Evolutionary conservation across 64 coral and sea anemone species (phyloP), one percentile per base, ranked within the genome.

Genomic region (Pocillopora verrucosa): DNA sequence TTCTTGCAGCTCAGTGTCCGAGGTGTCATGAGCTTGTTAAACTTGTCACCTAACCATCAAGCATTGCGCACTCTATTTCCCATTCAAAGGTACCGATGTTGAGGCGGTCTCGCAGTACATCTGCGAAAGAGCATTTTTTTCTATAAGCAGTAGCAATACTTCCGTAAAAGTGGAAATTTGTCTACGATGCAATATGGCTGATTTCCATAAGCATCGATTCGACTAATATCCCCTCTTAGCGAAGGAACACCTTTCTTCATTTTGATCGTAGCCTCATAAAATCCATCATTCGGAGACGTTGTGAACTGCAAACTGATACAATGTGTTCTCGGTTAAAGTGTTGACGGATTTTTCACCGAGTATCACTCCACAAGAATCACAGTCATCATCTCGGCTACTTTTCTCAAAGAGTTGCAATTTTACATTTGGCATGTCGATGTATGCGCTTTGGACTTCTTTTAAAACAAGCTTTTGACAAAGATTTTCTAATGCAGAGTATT

Each of bases 291-390:
- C 1, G 89, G 89, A 10, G 73, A 34, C 25, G 68, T 61, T 17
- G 19, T 20, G 22, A 90, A 36, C 65, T 90, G 89, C 22, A 90
- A 90, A 22, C 45, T 90, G 89, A 79, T 90, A 90, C 34, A 69
- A 35, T 11, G 77, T 83, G 63, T 90, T 78, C 9, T 0, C 57
- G 17, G 6, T 6, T 10, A 90, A 45, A 10, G 77, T 73, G 59
- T 90, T 75, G 13, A 13, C 20, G 11, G 89, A 26, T 36, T 83
- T 90, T 2, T 60, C 58, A n/a, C 89, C 89, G 3, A 59, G 19
- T 25, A 90, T 26, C 2, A 58, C 3, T 13, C 17, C 87, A 62
- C 87, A 88, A 1, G 38, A 61, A 36, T 88, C 87, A 56, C 87
- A 88, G 2, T 30, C 74, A 19, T 77, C 87, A 41, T 69, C 57